These are phyloP conservation scores for Cyclargus thomasi DNA, from an alignment of 1,140 invertebrate genomes.

Conservation along the genomic window DNA sequence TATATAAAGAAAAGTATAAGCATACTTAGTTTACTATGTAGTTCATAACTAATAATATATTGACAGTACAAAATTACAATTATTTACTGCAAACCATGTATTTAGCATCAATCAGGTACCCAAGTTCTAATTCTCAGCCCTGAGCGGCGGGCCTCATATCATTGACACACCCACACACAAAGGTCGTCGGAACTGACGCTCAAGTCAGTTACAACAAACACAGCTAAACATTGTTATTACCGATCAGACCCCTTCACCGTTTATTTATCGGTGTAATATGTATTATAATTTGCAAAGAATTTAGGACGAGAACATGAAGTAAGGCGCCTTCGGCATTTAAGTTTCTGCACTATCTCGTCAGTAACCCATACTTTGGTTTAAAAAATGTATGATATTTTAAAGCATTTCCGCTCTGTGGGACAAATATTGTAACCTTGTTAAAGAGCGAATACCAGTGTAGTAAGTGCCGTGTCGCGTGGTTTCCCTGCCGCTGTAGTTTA, in stretches of 20 bases:
- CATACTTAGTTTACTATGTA: not conserved
- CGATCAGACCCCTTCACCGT: not conserved
- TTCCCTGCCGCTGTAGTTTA: no score
- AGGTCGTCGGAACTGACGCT: not conserved
- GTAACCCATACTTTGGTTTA: no score
- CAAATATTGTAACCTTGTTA: no score
- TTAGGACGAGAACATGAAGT: not conserved
- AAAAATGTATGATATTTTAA: no score
- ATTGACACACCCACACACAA: conserved; percentile 2
- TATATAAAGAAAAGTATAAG: no score
- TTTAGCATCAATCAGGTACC: not conserved
- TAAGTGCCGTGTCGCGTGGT: no score
- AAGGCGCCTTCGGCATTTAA: not conserved
- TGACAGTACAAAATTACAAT: not conserved
- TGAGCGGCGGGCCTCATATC: not conserved
- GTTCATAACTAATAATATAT: no score
- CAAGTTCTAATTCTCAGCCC: not conserved
- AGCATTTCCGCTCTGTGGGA: no score
- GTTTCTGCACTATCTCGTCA: not conserved
- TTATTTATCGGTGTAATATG: not conserved
- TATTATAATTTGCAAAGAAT: not conserved
- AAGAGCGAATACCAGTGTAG: no score
- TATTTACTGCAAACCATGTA: not conserved
- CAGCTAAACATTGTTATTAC: not conserved
- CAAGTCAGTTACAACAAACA: no score